Conservation (phyloP, 1,140 invertebrate species). For the Drosophila parvula region DNA sequence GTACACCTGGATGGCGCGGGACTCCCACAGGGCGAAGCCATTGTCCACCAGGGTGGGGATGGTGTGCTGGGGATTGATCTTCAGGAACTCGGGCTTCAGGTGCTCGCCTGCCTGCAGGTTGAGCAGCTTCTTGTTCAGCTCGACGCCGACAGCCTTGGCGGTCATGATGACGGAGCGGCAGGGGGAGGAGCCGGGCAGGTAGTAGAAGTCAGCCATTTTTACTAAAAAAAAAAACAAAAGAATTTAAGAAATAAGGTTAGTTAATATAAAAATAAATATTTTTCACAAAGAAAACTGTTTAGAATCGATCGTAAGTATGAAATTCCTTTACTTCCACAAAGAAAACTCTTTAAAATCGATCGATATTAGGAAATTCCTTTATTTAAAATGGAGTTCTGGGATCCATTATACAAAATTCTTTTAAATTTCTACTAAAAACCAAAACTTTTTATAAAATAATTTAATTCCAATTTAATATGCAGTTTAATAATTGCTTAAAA, state of each 20-base stretch:
- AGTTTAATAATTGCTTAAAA: not conserved
- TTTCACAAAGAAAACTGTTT: not conserved
- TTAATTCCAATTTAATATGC: not conserved
- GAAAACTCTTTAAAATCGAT: no score
- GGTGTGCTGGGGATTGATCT: conserved; percentile 86
- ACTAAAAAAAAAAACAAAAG: conserved; percentile 39
- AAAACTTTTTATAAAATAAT: not conserved
- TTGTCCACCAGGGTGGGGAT: conserved; percentile 89
- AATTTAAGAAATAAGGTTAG: not conserved
- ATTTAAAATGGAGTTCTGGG: not conserved
- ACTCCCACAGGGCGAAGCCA: conserved; percentile 88
- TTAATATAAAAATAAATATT: no score
- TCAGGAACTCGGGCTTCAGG: conserved; percentile 89
- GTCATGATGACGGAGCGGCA: conserved; percentile 89
- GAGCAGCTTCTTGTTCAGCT: conserved; percentile 89
- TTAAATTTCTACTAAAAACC: not conserved
- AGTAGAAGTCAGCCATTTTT: conserved; percentile 86
- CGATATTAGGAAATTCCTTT: no score
- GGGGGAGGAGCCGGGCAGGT: conserved; percentile 88
- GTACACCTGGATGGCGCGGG: conserved; percentile 90
- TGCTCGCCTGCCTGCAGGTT: conserved; percentile 88
- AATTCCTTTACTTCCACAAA: not conserved
- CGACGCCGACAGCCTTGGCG: conserved; percentile 88
- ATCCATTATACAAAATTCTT: not conserved
- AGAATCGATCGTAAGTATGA: not conserved